A percentile compares a stretch with the other conserved stretches of the same genome.
Conservation (phyloP, 2,888 invertebrate genomes). For the Agrochola litura region DNA sequence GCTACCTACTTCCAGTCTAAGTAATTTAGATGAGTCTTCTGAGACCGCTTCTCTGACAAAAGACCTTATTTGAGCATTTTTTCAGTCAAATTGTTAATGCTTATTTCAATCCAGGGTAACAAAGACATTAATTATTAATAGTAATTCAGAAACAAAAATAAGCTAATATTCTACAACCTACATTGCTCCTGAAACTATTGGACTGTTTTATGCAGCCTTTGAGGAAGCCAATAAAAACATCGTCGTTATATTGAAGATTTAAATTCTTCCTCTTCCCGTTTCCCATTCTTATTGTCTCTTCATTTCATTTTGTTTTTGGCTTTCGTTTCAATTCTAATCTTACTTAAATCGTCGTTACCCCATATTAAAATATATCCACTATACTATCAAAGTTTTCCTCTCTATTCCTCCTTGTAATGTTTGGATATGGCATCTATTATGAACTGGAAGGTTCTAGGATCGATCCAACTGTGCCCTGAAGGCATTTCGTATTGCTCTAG, state of each 20-base stretch:
- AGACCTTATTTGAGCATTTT: conserved; percentile 50
- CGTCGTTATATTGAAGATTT: neutral
- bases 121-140: conserved; percentile 65
- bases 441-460: conserved; percentile 92
- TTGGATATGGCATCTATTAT: conserved; percentile 91
- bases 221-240: neutral
- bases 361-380: conserved; percentile 42
- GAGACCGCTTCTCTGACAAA: conserved; percentile 11
- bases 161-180: neutral
- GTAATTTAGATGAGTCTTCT: conserved; percentile 9
- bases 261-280: neutral
- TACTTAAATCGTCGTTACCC: conserved; percentile 59
- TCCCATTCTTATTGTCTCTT: neutral
- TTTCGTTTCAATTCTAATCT: neutral
- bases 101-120: conserved; percentile 76
- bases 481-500: conserved; percentile 81
- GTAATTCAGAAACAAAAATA: neutral
- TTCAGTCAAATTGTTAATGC: conserved; percentile 51
- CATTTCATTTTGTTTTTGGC: neutral
- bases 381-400: neutral
- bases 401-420: conserved; percentile 80
- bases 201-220: neutral
- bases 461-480: conserved; percentile 90
- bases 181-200: neutral
- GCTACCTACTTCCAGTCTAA: conserved; percentile 37